Base-by-base conservation (phyloP, 2,888 invertebrate species). In the Neoaliturus tenellus region DNA sequence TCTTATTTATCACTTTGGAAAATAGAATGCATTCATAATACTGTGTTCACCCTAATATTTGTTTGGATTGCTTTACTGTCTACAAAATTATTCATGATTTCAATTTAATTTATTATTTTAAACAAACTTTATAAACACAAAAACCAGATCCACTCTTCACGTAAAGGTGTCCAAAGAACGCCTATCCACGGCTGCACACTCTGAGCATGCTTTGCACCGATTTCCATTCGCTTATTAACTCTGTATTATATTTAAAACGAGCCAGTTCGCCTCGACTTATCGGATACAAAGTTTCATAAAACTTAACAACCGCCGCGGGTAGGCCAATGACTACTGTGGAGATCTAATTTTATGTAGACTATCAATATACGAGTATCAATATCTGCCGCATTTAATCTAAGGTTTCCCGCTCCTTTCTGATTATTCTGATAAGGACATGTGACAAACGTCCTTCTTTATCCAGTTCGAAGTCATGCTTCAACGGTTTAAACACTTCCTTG, bases 201-300 rank as follows among this genome's bases (percentile, higher is more conserved):
- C n/a, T n/a, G n/a, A n/a, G n/a, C n/a, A n/a, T n/a, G n/a, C n/a
- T n/a, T 41, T 41, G 8, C 41, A 41, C 41, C 41, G 41, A 14
- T 41, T n/a, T n/a, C n/a, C 17, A 25, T 23, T 6, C 55, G 23
- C 3, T 55, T 55, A 55, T 55, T 55, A 25, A 25, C 25, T 20
- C 17, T 28, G 5, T 62, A 62, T 62, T 62, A 62, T 31, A 62
- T 62, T 62, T 28, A 25, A 17, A 62, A 62, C 62, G 28, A 62
- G 12, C 62, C 28, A 17, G 62, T 28, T 62, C 8, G 17, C 62
- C 62, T 62, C 28, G 62, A 28, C 12, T 62, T 62, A 62, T 62
- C 62, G 5, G 55, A 62, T 28, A 62, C 62, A 28, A 28, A 62
- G 62, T 62, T 62, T 62, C 62, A 62, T 62, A 62, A 62, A 62